These are phyloP conservation scores for Acipenser transmontanus DNA, from an alignment of 2,797 vertebrate species.

Conservation along the genomic window DNA sequence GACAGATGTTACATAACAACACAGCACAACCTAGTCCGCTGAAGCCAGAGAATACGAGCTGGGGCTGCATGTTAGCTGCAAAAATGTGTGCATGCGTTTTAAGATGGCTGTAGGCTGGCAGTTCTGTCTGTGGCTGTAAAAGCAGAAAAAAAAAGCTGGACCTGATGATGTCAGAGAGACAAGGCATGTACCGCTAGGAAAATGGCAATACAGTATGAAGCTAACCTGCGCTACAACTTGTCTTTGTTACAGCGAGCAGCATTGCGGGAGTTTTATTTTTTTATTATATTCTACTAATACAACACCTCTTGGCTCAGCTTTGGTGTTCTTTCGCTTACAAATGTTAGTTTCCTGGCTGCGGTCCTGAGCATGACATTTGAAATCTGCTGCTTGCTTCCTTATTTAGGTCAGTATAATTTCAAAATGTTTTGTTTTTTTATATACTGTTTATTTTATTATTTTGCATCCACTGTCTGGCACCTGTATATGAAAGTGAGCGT, in stretches of 20 bases:
- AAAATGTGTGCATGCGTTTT: not conserved
- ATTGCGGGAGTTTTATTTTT: not conserved
- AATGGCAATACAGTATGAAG: not conserved
- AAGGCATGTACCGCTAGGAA: not conserved
- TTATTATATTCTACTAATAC: not conserved
- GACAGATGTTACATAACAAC: not conserved
- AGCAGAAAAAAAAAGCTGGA: not conserved
- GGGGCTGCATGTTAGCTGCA: not conserved
- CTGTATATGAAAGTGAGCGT: not conserved
- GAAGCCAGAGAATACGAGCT: not conserved
- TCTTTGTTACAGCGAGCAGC: not conserved
- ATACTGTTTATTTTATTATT: not conserved
- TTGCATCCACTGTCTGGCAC: not conserved
- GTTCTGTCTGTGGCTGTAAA: not conserved
- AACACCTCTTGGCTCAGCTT: not conserved
- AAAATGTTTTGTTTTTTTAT: not conserved
- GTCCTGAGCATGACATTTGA: not conserved
- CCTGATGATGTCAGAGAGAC: not conserved
- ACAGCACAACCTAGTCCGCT: not conserved
- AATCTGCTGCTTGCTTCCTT: constrained; percentile 48
- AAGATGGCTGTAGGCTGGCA: not conserved
- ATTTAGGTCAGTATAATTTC: constrained; percentile 57
- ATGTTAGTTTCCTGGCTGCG: constrained; percentile 4
- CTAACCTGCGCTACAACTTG: not conserved
- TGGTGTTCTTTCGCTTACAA: not conserved